A percentile compares a stretch with the other conserved stretches of the same genome.
phyloP scores from a whole-genome alignment of 2,113 vertebrate genomes.

The Porphyrio hochstetteri region DNA sequence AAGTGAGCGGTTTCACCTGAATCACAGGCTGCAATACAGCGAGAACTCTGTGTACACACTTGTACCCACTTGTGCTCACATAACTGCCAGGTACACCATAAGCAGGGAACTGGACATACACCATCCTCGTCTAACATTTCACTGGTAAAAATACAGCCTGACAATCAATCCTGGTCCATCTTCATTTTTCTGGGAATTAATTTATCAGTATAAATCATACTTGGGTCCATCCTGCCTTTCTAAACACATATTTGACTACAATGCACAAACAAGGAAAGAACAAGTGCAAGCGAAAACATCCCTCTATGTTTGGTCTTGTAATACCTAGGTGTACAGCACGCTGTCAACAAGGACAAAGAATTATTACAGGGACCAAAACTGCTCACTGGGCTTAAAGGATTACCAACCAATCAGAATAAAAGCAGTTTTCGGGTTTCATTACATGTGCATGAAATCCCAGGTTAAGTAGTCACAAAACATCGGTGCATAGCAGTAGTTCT shows the following conservation, averaged over 20 bases:
- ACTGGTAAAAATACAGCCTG: background rate
- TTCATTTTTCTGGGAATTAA: background rate
- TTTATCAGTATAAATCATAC: background rate
- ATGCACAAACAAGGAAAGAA: background rate
- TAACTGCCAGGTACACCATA: background rate
- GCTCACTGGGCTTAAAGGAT: constrained; percentile 8
- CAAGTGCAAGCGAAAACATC: background rate
- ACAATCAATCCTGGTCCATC: background rate
- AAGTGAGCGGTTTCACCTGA: background rate
- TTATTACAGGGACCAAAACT: background rate
- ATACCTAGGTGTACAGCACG: background rate
- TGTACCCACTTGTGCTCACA: background rate
- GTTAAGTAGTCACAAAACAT: background rate
- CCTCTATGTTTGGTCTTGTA: background rate
- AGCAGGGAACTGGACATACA: background rate
- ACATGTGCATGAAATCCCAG: background rate
- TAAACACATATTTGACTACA: background rate
- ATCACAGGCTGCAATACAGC: background rate
- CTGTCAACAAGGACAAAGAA: background rate
- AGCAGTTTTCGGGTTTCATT: constrained; percentile 1
- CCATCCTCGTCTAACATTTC: background rate
- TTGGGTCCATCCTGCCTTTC: background rate
- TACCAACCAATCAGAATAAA: constrained; percentile 6
- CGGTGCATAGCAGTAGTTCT: background rate
- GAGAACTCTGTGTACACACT: background rate